Evolutionary conservation across 2,113 vertebrate species (phyloP).

Genomic region (Tursiops truncatus): DNA sequence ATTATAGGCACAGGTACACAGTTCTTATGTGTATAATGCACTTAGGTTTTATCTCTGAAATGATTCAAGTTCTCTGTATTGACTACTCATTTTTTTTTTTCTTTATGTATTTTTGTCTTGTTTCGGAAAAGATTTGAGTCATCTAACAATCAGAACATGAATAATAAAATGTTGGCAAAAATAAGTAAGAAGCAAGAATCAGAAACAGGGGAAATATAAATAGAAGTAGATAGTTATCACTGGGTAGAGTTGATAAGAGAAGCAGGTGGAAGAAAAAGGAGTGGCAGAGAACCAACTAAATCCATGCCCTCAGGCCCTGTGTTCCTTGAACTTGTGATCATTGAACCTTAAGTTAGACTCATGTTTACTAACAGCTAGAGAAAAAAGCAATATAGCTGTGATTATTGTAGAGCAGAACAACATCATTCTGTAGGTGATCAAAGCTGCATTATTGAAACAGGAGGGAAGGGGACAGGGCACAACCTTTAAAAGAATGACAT

Average conservation of each 20-base stretch:
- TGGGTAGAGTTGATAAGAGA: background rate
- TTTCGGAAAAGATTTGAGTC: background rate
- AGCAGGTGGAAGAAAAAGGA: background rate
- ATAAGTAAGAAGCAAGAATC: background rate
- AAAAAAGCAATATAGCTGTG: background rate
- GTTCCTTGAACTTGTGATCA: background rate
- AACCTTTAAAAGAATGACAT: too few species aligned
- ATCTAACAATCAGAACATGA: background rate
- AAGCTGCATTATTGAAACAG: background rate
- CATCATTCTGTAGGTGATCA: background rate
- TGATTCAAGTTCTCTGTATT: background rate
- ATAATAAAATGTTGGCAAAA: conserved; percentile 32
- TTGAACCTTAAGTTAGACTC: background rate
- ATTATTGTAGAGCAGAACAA: background rate
- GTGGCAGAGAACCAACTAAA: background rate
- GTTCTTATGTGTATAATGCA: background rate
- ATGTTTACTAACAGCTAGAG: background rate
- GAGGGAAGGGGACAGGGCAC: too few species aligned
- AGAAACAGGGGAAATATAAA: background rate
- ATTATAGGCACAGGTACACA: background rate
- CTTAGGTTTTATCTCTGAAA: background rate
- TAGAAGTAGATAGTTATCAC: background rate
- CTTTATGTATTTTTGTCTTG: background rate
- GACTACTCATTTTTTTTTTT: background rate
- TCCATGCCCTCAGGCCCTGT: background rate